These are phyloP conservation scores for Cinclus mexicanus DNA, from an alignment of 2,113 vertebrate species.

Conservation along the genomic window DNA sequence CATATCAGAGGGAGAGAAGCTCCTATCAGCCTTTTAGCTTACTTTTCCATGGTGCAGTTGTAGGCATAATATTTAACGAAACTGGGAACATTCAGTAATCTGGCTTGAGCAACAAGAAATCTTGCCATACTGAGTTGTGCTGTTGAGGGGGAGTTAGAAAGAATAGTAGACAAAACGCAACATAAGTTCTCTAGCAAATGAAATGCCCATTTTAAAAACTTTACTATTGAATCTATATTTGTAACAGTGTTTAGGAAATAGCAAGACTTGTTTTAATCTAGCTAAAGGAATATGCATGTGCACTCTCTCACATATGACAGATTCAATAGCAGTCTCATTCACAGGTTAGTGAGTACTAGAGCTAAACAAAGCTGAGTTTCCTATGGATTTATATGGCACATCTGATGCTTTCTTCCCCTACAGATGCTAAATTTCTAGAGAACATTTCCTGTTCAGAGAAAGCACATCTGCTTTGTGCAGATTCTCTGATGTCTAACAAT, in stretches of 20 bases:
- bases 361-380: background rate
- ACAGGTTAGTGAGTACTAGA: background rate
- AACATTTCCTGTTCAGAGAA: background rate
- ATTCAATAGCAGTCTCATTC: background rate
- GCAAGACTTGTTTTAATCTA: background rate
- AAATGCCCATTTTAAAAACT: background rate
- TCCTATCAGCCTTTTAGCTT: background rate
- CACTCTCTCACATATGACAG: background rate
- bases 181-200: background rate
- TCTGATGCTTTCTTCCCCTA: background rate
- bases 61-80: background rate
- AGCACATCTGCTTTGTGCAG: background rate
- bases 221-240: background rate
- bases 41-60: background rate
- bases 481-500: background rate
- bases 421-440: background rate
- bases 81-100: background rate
- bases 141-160: background rate
- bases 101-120: background rate
- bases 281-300: background rate
- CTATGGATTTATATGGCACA: background rate
- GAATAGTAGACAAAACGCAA: background rate
- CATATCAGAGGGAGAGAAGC: background rate
- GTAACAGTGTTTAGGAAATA: background rate
- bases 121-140: background rate